Percentiles rank a stretch among this genome's conserved stretches.
Conservation (phyloP, 1,140 invertebrate genomes). For the Pachypeltis micranthus region DNA sequence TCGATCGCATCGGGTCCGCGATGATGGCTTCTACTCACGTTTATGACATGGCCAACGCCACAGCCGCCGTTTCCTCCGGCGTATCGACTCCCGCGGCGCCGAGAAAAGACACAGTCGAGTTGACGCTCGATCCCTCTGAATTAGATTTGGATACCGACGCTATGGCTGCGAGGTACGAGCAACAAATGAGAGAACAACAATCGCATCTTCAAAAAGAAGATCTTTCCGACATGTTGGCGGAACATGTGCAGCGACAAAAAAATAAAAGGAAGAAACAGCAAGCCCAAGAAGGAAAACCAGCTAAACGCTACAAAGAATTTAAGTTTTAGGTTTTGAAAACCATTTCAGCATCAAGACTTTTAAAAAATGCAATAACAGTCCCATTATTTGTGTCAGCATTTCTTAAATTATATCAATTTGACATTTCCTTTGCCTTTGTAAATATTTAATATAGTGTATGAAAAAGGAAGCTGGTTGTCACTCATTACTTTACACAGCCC, state of each 20-base stretch:
- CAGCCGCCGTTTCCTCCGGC: constrained; percentile 28
- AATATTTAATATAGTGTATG: too few species aligned
- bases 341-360: too few species aligned
- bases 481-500: too few species aligned
- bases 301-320: constrained; percentile 97
- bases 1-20: constrained; percentile 75
- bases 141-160: constrained; percentile 90
- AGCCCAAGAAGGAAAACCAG: constrained; percentile 66
- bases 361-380: too few species aligned
- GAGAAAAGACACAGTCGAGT: constrained; percentile 62
- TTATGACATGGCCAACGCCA: constrained; percentile 61
- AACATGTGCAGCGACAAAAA: constrained; percentile 92
- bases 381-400: too few species aligned
- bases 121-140: constrained; percentile 94
- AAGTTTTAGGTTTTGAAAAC: too few species aligned
- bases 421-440: too few species aligned
- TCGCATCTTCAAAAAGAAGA: constrained; percentile 83
- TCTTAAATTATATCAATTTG: too few species aligned
- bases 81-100: constrained; percentile 31
- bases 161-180: constrained; percentile 93
- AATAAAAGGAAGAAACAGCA: constrained; percentile 86
- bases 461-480: too few species aligned
- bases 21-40: constrained; percentile 99
- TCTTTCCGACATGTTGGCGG: constrained; percentile 95
- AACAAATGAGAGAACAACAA: constrained; percentile 85